Evolutionary conservation across 2,113 vertebrate genomes (phyloP), one percentile per base, ranked within the genome.

Genomic region (Cavia porcellus): DNA sequence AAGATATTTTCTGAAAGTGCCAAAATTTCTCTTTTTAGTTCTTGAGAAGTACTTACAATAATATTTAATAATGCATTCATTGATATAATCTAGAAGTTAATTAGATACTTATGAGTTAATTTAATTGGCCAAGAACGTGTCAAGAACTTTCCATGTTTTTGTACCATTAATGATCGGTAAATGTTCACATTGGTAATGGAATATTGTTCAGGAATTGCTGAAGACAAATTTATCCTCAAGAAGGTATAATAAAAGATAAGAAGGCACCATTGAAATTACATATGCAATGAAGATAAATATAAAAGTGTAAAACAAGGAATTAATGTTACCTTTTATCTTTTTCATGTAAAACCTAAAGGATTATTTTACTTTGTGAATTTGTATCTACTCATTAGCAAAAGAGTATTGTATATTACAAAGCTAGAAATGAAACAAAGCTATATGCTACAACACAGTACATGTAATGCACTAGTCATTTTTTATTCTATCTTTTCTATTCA

Each of bases 61-160:
- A 72, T 74, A 62, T 66, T 83, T 96, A 50, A 72, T 81, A 93
- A 87, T 90, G 25, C 20, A 94, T 90, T 85, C 15, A 70, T 82
- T 95, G 77, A 96, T 95, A 90, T 86, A 9, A 96, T 92, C 64
- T 92, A 90, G 47, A 82, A 94, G 90, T 80, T 94, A 97, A 92
- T 94, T 92, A 96, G 88, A 88, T 90, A 81, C 74, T 89, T 86
- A 86, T 97, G 96, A 87, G 64, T 86, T 94, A 86, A 92, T 59
- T 96, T 98, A 95, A 86, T 94, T 96, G 77, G 94, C 52, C 90
- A 86, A 85, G 77, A 66, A 85, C 8, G 94, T 92, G 61, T 68
- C 64, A 94, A 96, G 72, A 87, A 74, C 57, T 97, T 97, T 97
- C 90, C 94, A 86, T 97, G 59, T 72, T 66, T 82, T 68, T 96